phyloP scores from a whole-genome alignment of 2,888 invertebrate genomes.

The Seira musarum region DNA sequence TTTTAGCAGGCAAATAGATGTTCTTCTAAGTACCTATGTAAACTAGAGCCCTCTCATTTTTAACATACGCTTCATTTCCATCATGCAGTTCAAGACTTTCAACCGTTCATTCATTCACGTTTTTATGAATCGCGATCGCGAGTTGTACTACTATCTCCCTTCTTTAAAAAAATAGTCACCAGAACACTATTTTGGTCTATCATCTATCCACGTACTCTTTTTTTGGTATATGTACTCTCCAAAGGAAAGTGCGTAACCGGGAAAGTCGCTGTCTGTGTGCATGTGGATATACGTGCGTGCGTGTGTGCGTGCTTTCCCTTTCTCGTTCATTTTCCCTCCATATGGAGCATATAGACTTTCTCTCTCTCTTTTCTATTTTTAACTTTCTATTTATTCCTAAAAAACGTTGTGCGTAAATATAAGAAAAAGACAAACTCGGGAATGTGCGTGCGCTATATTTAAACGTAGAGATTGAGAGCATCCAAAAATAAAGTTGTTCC shows the following conservation, averaged over 20 bases:
- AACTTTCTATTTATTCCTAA: constrained; percentile 23
- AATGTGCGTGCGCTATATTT: no score
- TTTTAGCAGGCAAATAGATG: no score
- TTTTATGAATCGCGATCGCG: constrained; percentile 30
- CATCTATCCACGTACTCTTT: no score
- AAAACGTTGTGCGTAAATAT: constrained; percentile 46
- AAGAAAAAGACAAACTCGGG: constrained; percentile 13
- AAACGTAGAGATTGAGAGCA: no score
- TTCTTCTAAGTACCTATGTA: no score
- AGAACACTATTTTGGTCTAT: no score
- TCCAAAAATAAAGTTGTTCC: no score
- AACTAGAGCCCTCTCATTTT: no score
- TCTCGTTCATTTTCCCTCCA: constrained; percentile 1
- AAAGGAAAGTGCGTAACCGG: no score
- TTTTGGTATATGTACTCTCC: no score
- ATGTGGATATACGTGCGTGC: background rate
- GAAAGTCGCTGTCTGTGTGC: background rate
- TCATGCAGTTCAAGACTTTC: no score
- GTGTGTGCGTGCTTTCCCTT: constrained; percentile 14
- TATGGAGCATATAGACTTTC: constrained; percentile 30
- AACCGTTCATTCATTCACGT: constrained; percentile 34
- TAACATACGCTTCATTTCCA: no score
- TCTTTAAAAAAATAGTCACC: constrained; percentile 19
- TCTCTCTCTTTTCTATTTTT: constrained; percentile 40
- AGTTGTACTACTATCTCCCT: constrained; percentile 15